Conservation (phyloP, 2,888 invertebrate genomes). For the Allygus modestus region DNA sequence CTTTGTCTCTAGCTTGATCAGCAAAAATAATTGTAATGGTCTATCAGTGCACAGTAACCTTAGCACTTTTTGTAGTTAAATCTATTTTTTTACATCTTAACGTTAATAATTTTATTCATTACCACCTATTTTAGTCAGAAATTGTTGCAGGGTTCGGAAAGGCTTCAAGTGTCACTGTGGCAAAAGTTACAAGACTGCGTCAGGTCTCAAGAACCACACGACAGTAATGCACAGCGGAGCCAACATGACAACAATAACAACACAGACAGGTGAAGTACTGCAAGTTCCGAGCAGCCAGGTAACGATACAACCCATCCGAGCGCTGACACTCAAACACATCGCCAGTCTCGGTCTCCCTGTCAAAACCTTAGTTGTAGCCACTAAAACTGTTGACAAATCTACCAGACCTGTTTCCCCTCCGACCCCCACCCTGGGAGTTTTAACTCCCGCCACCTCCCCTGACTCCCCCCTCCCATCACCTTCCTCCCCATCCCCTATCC, state of each 20-base stretch:
- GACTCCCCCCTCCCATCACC: conserved; percentile 63
- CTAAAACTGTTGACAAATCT: conserved; percentile 66
- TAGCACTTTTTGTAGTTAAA: no score
- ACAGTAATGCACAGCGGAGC: conserved; percentile 74
- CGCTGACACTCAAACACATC: conserved; percentile 71
- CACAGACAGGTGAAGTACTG: conserved; percentile 70
- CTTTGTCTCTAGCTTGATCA: no score
- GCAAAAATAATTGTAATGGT: no score
- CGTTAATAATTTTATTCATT: no score
- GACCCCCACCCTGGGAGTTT: conserved; percentile 66
- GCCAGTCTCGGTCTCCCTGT: conserved; percentile 71
- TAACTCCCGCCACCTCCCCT: conserved; percentile 69
- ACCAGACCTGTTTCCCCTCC: conserved; percentile 54
- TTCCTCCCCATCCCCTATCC: background rate
- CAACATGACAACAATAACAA: conserved; percentile 71
- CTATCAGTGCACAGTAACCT: no score
- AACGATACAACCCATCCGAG: conserved; percentile 70
- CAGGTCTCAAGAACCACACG: conserved; percentile 87
- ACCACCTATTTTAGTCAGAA: background rate
- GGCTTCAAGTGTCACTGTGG: conserved; percentile 90
- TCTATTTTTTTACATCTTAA: no score
- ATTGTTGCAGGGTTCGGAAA: conserved; percentile 82
- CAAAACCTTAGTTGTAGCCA: conserved; percentile 71
- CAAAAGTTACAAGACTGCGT: conserved; percentile 90
- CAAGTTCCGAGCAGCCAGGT: conserved; percentile 71